Base-by-base conservation (phyloP, 1,140 invertebrate species). In the Pteromalus puparum region DNA sequence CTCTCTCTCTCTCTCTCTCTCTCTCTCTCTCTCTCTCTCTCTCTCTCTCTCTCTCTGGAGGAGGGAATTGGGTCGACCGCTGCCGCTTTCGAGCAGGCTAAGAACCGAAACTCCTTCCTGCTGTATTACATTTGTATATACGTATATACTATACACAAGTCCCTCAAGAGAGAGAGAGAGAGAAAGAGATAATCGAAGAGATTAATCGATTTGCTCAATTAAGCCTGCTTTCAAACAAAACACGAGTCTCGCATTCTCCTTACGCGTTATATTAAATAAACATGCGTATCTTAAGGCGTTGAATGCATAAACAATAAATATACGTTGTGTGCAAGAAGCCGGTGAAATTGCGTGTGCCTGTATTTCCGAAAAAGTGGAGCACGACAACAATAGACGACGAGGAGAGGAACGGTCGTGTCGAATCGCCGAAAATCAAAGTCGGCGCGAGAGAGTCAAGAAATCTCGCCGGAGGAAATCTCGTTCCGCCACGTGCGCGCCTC, bases 31-130 rank as follows among this genome's bases (percentile, higher is more conserved):
- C 46, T 30, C 30, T 30, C 30, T 30, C 38, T 42, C 46, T 18
- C 46, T 30, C 30, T 30, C 30, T 30, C 30, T 30, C 30, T 34
- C 30, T 2, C 30, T 34, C 30, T 34, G 30, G 46, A 2, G 13
- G 38, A 70, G 67, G 70, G 79, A 81, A 81, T 81, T 73, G 79
- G 68, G 79, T 73, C 68, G 30, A 72, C 72, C 38, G 72, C 72
- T 24, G 72, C 68, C 18, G 28, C 79, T 72, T 81, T 81, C 21
- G 65, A 46, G 30, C 21, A 26, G 26, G 26, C 26, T 68, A 18
- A 48, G 73, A 73, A 74, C 30, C n/a, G 21, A 81, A 81, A 61
- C 46, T 81, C 10, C 46, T 74, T 26, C 68, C 10, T 70, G 10
- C 21, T 2, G 18, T 61, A 21, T 46, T 46, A 48, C 15, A 15